Evolutionary conservation across 2,113 vertebrate species (phyloP).

Genomic region (Ciconia stormi): DNA sequence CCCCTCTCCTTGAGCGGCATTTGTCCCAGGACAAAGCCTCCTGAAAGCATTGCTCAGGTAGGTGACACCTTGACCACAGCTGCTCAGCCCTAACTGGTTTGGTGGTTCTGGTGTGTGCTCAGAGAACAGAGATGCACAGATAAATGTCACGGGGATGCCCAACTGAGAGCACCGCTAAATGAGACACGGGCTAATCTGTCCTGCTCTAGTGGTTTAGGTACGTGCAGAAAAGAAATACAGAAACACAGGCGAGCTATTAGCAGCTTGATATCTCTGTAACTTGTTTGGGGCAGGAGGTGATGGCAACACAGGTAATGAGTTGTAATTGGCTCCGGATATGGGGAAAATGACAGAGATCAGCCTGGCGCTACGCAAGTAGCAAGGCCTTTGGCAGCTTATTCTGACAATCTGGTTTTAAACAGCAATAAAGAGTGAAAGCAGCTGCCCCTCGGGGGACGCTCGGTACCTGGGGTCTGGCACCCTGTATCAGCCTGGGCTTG

Average conservation of each 20-base stretch:
- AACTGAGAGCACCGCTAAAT: neutral
- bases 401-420: neutral
- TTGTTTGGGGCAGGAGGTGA: neutral
- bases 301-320: neutral
- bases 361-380: neutral
- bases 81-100: neutral
- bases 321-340: neutral
- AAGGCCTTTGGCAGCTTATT: neutral
- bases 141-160: neutral
- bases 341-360: neutral
- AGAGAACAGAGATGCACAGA: neutral
- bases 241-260: neutral
- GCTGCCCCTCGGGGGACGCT: neutral
- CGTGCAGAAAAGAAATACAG: neutral
- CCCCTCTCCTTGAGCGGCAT: neutral
- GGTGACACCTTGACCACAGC: neutral
- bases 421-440: neutral
- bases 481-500: neutral
- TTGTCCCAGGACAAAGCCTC: neutral
- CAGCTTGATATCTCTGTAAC: neutral
- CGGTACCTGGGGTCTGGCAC: fast-evolving
- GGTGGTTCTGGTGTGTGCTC: neutral
- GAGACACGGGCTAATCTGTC: neutral
- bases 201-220: neutral
- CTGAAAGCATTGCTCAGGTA: neutral